Evolutionary conservation across 1,140 invertebrate species (phyloP).

Genomic region (Scaptodrosophila lebanonensis): DNA sequence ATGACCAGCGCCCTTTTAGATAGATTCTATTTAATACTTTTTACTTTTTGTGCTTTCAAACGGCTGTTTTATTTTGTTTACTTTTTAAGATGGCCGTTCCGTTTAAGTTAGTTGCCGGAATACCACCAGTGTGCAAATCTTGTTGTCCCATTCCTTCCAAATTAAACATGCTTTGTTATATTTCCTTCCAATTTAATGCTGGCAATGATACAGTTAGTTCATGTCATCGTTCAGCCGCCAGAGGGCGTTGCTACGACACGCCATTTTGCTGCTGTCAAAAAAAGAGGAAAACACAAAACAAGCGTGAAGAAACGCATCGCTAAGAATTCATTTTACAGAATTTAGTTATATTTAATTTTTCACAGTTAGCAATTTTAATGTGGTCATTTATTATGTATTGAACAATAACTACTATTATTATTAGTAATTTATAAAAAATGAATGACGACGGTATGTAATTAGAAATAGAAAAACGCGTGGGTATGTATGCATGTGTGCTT

Average conservation of each 20-base stretch:
- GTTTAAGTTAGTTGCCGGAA: no score
- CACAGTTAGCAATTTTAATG: background rate
- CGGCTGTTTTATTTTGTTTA: no score
- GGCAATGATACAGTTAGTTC: conserved; percentile 24
- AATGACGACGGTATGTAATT: conserved; percentile 11
- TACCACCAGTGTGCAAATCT: background rate
- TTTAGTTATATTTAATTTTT: no score
- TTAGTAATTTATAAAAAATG: conserved; percentile 8
- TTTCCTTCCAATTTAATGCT: conserved; percentile 15
- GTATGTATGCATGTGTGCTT: no score
- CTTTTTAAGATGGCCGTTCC: no score
- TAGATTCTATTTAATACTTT: no score
- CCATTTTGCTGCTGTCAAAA: conserved; percentile 31
- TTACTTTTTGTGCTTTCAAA: no score
- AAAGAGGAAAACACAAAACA: conserved; percentile 7
- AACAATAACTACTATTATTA: background rate
- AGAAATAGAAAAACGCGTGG: background rate
- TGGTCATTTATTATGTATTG: conserved; percentile 8
- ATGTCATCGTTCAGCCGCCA: background rate
- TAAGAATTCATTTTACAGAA: conserved; percentile 1
- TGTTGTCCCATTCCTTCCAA: conserved; percentile 10
- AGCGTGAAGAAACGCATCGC: background rate
- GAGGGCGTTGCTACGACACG: conserved; percentile 29
- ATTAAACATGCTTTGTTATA: conserved; percentile 5
- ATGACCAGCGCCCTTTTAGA: no score